Conservation (phyloP, 2,797 vertebrate species). For the Dendrocincla tyrannina region DNA sequence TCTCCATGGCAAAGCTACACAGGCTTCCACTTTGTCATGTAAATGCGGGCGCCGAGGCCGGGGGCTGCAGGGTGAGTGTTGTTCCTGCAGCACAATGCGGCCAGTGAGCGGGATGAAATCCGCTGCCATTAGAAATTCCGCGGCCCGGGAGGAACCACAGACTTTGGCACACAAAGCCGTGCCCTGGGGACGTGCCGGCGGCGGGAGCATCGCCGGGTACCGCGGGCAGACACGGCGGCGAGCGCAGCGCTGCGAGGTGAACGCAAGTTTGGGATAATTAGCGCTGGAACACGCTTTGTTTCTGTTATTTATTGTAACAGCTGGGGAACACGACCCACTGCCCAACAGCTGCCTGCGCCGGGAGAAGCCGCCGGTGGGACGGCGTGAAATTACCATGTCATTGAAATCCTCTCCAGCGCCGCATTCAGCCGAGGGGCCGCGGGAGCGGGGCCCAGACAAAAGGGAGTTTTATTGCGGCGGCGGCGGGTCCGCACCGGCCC, state of each 20-base stretch:
- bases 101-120: constrained; percentile 53
- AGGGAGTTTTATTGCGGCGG: constrained; percentile 13
- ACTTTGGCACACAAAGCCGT: constrained; percentile 39
- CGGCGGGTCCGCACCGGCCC: neutral
- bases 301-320: constrained; percentile 38
- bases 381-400: constrained; percentile 65
- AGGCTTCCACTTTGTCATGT: constrained; percentile 94
- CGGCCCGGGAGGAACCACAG: constrained; percentile 33
- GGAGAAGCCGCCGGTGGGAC: constrained; percentile 13
- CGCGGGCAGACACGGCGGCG: neutral
- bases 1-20: constrained; percentile 88
- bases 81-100: constrained; percentile 53
- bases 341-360: constrained; percentile 44
- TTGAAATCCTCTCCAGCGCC: constrained; percentile 41
- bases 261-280: neutral
- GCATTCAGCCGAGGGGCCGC: constrained; percentile 35
- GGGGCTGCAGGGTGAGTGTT: constrained; percentile 63
- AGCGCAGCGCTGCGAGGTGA: neutral
- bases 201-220: neutral
- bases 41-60: constrained; percentile 83
- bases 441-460: constrained; percentile 34
- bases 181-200: neutral
- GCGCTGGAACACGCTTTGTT: neutral
- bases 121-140: constrained; percentile 57
- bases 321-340: constrained; percentile 35